These are phyloP conservation scores for Megalonaias nervosa DNA, from an alignment of 1,140 invertebrate genomes.

Conservation along the genomic window DNA sequence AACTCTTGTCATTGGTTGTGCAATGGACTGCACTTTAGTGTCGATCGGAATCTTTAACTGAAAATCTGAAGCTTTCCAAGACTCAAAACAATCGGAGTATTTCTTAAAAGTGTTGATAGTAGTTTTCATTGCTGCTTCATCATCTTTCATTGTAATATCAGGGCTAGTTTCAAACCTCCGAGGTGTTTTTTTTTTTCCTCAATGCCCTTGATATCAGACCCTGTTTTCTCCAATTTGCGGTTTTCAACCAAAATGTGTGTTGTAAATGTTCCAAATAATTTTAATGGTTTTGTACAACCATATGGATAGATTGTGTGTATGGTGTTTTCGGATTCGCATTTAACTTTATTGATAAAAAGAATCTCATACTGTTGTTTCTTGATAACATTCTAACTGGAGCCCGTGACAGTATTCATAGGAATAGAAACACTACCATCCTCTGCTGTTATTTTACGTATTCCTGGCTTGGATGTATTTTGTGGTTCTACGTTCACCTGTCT, in stretches of 20 bases:
- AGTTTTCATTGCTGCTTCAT: background rate
- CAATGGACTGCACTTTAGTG: background rate
- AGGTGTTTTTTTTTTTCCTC: no score
- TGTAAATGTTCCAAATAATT: constrained; percentile 5
- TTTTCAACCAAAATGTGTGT: background rate
- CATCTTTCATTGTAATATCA: background rate
- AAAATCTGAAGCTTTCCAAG: constrained; percentile 22
- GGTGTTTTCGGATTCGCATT: constrained; percentile 7
- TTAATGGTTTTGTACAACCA: constrained; percentile 24
- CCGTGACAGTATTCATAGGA: constrained; percentile 21
- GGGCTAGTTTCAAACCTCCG: constrained; percentile 17
- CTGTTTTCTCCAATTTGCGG: constrained; percentile 2
- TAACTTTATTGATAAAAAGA: constrained; percentile 7
- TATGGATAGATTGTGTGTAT: constrained; percentile 22
- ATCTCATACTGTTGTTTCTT: constrained; percentile 3
- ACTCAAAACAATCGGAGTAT: constrained; percentile 3
- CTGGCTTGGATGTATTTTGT: background rate
- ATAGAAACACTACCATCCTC: background rate
- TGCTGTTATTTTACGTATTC: background rate
- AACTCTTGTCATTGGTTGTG: no score
- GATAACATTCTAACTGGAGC: constrained; percentile 20
- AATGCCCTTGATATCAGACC: constrained; percentile 12
- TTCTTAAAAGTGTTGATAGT: constrained; percentile 1
- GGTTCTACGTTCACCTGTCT: background rate
- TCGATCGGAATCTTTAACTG: constrained; percentile 8